A percentile compares a stretch with the other conserved stretches of the same genome.
These are phyloP conservation scores for Hirudo medicinalis DNA, from an alignment of 1,140 invertebrate genomes.

Conservation along the genomic window DNA sequence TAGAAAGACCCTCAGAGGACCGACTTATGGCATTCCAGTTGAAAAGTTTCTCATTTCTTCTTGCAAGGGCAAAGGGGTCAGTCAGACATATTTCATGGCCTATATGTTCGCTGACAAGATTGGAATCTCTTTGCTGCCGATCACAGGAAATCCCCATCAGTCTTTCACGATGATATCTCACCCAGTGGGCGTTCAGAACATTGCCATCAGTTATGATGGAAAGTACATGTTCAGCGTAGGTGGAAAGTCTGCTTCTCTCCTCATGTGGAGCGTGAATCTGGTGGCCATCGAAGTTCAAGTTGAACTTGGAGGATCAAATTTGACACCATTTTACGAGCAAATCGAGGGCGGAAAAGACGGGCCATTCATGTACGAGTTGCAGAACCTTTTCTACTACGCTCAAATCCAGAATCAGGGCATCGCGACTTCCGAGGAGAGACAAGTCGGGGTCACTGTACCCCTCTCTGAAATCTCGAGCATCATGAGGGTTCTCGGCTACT, in stretches of 20 bases:
- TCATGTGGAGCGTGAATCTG: conserved; percentile 50
- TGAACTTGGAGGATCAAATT: conserved; percentile 39
- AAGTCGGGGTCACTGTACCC: conserved; percentile 47
- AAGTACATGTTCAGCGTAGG: conserved; percentile 50
- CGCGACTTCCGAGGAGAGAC: conserved; percentile 47
- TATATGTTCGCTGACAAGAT: conserved; percentile 54
- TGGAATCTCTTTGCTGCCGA: conserved; percentile 53
- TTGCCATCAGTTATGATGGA: conserved; percentile 38
- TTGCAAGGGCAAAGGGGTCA: conserved; percentile 29
- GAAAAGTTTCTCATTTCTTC: conserved; percentile 42
- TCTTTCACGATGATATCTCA: conserved; percentile 53
- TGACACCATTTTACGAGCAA: conserved; percentile 41
- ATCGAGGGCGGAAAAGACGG: conserved; percentile 44
- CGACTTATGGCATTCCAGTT: conserved; percentile 50
- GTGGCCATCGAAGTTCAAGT: conserved; percentile 40
- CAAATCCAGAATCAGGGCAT: conserved; percentile 56
- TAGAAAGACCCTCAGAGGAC: conserved; percentile 51
- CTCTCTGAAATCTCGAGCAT: conserved; percentile 55
- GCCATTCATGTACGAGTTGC: conserved; percentile 54
- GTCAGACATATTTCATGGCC: conserved; percentile 44
- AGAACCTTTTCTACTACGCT: conserved; percentile 59
- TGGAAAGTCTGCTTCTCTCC: conserved; percentile 44
- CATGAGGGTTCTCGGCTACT: conserved; percentile 59
- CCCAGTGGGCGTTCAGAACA: conserved; percentile 43
- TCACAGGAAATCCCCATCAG: conserved; percentile 60